Base-by-base conservation (phyloP, 2,888 invertebrate species). In the Phytoseiulus persimilis region DNA sequence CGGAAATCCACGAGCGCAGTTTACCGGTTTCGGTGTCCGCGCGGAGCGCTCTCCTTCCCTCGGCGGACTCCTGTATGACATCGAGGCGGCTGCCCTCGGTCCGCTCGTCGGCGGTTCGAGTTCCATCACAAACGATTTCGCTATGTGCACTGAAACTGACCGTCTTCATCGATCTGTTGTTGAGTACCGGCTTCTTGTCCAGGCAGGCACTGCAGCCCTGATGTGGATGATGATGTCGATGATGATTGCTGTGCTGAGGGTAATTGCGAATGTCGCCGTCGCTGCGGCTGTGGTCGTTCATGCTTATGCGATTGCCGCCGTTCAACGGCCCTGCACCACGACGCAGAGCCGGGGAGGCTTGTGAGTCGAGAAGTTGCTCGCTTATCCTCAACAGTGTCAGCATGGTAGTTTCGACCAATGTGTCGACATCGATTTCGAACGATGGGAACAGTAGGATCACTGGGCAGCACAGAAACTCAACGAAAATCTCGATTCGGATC, bases 1-100 rank as follows among this genome's bases (percentile, higher is more conserved):
- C 83, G 31, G 83, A 83, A 83, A 83, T 33, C 83, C 83, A 83
- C 9, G 83, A 83, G 83, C 83, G 83, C 31, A 83, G 83, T 31
- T 65, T 65, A 28, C 23, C 65, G 65, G 65, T 28, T 65, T 14
- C 28, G 65, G 2, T 65, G 5, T 65, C 18, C 9, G 65, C 65
- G 65, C 65, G 65, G 65, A 65, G 11, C 65, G 65, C 65, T 65
- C 65, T 65, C 65, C 65, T 28, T 1, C 28, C 28, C 28, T 65
- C 65, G 65, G 23, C 28, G 65, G 46, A 46, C 46, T 11, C 46
- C 46, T 6, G 6, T 14, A 14, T 6, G 46, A 65, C 65, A 23
- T 28, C 65, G 65, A 18, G 65, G 65, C 9, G 39, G 9, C 18
- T 23, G 14, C 28, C 65, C 18, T 65, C 65, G 65, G 28, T 65